phyloP scores from a whole-genome alignment of 2,888 invertebrate genomes.

The Luperina testacea region DNA sequence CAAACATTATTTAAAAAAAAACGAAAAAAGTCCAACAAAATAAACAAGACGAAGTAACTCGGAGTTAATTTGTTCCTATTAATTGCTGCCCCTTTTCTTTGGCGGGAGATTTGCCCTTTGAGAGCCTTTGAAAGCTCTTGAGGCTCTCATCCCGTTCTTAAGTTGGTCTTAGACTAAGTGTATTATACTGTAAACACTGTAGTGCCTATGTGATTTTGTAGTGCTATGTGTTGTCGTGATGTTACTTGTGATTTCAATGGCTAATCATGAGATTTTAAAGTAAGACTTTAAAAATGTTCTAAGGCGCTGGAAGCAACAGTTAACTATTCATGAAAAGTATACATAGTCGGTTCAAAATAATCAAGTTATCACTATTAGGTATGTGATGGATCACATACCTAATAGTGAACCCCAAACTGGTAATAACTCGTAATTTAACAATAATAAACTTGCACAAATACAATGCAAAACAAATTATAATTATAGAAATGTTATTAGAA shows the following conservation, averaged over 20 bases:
- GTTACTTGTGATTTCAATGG: background rate
- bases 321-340: background rate
- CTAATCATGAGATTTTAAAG: no score
- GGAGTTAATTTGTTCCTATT: slow-evolving; percentile 61
- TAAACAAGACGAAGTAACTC: slow-evolving; percentile 36
- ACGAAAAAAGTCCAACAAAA: slow-evolving; percentile 26
- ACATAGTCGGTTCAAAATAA: background rate
- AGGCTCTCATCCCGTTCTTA: slow-evolving; percentile 40
- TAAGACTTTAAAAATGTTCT: no score
- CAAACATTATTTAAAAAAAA: slow-evolving; percentile 36
- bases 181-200: background rate
- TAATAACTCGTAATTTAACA: background rate
- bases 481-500: background rate
- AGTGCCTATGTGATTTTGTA: background rate
- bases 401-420: background rate
- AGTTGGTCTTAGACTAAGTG: slow-evolving; percentile 44
- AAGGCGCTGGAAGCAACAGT: background rate
- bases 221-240: slow-evolving; percentile 2
- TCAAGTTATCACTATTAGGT: background rate
- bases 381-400: no score
- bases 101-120: slow-evolving; percentile 45
- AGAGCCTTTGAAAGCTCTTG: slow-evolving; percentile 42
- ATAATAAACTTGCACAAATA: background rate
- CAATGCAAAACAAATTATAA: background rate
- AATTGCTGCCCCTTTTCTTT: slow-evolving; percentile 42